Evolutionary conservation across 2,113 vertebrate species (phyloP), one percentile per base, ranked within the genome.

Genomic region (Plectropomus leopardus): DNA sequence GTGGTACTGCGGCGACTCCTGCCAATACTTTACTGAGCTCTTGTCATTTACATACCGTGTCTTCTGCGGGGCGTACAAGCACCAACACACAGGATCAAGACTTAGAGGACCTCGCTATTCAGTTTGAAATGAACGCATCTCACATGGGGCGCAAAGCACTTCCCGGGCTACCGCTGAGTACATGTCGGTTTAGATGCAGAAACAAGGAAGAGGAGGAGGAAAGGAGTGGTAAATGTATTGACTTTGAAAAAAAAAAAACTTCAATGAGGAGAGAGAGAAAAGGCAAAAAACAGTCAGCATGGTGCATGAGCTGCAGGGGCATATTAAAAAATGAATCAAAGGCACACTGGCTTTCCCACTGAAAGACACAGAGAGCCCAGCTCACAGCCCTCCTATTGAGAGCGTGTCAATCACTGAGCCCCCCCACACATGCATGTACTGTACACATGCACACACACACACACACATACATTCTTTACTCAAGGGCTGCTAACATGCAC

Each of bases 281-380:
- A 8, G 63, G 64, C 69, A 89, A 66, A 53, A 65, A 82, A 55
- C 44, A 80, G 88, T 50, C 73, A 82, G 51, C 23, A 4, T 71
- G 59, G 77, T 58, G 78, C 82, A 36, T 5, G 32, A 85, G 90
- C 91, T 88, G 83, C 85, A 69, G 89, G 89, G 87, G 71, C 53
- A 83, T 89, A 79, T 91, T 94, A 90, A 92, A 92, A 94, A 82
- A 93, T 94, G 81, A 86, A 94, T 94, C 92, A 93, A 93, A 94
- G 92, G 51, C 70, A 28, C 47, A 9, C 28, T 82, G 84, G 76
- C 51, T 78, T 83, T 76, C 63, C 48, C 67, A 65, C 28, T 75
- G 76, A 83, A 68, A 83, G 65, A 76, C 58, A 64, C 36, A 85
- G 67, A 79, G 44, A 83, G 60, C 47, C 36, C 32, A 4, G 24